Conservation (phyloP, 2,888 invertebrate species). For the Polymixis flavicincta region DNA sequence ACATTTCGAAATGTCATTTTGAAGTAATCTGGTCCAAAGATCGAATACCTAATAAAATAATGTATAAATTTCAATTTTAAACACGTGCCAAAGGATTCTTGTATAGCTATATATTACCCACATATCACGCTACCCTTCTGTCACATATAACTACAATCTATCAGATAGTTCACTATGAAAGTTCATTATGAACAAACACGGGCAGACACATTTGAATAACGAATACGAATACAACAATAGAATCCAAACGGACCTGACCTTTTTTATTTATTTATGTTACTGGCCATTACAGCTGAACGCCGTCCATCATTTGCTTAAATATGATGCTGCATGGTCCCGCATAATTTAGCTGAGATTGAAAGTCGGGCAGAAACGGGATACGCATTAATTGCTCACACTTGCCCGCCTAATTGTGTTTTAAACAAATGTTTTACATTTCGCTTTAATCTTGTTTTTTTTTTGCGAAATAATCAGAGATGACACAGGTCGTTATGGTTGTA, state of each 20-base stretch:
- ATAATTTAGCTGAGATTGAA: conserved; percentile 64
- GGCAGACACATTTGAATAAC: background rate
- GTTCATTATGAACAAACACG: background rate
- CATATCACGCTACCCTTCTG: background rate
- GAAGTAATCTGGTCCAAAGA: background rate
- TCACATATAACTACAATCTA: background rate
- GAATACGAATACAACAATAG: background rate
- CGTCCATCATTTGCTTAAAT: conserved; percentile 67
- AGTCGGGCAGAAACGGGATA: conserved; percentile 35
- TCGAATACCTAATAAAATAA: background rate
- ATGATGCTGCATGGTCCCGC: conserved; percentile 64
- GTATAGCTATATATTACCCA: background rate
- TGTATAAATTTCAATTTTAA: background rate
- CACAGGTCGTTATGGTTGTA: no score
- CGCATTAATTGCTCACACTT: conserved; percentile 52
- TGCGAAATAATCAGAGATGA: background rate
- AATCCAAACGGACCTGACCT: background rate
- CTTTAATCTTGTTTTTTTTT: conserved; percentile 3
- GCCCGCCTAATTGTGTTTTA: conserved; percentile 44
- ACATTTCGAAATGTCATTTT: background rate
- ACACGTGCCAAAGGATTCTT: background rate
- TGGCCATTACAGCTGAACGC: conserved; percentile 33
- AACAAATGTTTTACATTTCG: conserved; percentile 46
- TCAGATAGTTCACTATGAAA: background rate
- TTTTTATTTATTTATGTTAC: conserved; percentile 22